These are phyloP conservation scores for Thunnus thynnus DNA, from an alignment of 2,113 vertebrate species.

Conservation along the genomic window DNA sequence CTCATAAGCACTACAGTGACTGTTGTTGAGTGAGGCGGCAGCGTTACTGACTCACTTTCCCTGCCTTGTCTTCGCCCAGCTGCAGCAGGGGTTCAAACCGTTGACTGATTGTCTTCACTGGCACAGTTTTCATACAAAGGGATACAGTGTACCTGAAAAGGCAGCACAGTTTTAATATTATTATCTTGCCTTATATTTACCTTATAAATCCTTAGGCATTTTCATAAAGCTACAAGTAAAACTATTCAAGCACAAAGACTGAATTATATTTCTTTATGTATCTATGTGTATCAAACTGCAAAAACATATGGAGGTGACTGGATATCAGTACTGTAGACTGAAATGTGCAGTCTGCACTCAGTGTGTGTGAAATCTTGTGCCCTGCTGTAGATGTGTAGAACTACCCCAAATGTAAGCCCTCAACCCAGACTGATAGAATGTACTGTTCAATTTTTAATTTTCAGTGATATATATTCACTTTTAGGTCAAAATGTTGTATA, in stretches of 20 bases:
- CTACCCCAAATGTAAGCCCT: background rate
- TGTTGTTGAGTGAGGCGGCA: background rate
- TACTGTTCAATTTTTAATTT: background rate
- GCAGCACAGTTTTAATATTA: slow-evolving; percentile 1
- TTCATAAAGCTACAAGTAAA: background rate
- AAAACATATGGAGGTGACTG: slow-evolving; percentile 25
- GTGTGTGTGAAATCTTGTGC: background rate
- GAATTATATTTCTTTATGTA: slow-evolving; percentile 34
- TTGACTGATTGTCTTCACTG: background rate
- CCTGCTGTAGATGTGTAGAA: slow-evolving; percentile 26
- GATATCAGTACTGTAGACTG: background rate
- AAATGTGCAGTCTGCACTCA: background rate
- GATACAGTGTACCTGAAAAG: background rate
- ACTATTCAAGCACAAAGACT: slow-evolving; percentile 48
- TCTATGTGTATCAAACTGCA: slow-evolving; percentile 15
- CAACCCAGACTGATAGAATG: slow-evolving; percentile 46
- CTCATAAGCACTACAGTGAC: background rate
- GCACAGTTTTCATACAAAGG: background rate
- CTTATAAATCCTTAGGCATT: background rate
- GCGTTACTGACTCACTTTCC: background rate
- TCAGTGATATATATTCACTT: slow-evolving; percentile 1
- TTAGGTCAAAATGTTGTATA: slow-evolving; percentile 14
- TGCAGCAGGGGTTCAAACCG: background rate
- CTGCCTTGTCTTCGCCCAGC: slow-evolving; percentile 2
- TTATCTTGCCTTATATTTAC: slow-evolving; percentile 39